These are phyloP conservation scores for Porites lutea DNA, from an alignment of 64 coral and sea anemone genomes.

Conservation along the genomic window DNA sequence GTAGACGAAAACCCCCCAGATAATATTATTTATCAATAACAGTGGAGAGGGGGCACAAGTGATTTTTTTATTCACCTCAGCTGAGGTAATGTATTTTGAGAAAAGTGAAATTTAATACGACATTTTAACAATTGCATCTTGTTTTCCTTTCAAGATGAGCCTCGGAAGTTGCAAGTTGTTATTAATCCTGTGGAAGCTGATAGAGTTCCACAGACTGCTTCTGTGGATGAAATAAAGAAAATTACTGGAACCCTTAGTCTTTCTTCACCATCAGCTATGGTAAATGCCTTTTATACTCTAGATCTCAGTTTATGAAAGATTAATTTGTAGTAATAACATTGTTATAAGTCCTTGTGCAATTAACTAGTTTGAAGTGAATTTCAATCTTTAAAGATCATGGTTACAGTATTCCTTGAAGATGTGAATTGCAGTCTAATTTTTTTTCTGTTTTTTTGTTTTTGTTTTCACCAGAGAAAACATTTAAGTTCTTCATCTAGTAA, in stretches of 20 bases:
- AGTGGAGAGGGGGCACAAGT: no score
- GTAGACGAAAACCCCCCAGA: no score
- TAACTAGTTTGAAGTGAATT: no score
- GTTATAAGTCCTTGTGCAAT: neutral
- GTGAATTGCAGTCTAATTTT: neutral
- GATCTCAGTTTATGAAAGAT: no score
- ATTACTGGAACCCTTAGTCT: slow-evolving; percentile 66
- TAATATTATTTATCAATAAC: no score
- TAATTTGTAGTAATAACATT: no score
- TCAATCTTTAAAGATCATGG: no score
- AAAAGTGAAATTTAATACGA: no score
- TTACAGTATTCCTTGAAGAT: neutral
- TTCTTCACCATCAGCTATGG: slow-evolving; percentile 71
- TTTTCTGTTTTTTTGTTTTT: slow-evolving; percentile 22
- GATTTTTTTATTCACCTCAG: no score
- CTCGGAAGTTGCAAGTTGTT: slow-evolving; percentile 73
- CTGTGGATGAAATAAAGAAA: slow-evolving; percentile 87
- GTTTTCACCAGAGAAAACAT: slow-evolving; percentile 42
- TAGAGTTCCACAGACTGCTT: slow-evolving; percentile 61
- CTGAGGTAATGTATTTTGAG: no score
- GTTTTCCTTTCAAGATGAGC: slow-evolving; percentile 64
- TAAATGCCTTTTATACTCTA: neutral
- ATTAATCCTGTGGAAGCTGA: slow-evolving; percentile 79
- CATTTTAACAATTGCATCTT: no score
- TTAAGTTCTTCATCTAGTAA: slow-evolving; percentile 72